Evolutionary conservation across 2,797 vertebrate genomes (phyloP), one percentile per base, ranked within the genome.

Genomic region (Zalophus californianus): DNA sequence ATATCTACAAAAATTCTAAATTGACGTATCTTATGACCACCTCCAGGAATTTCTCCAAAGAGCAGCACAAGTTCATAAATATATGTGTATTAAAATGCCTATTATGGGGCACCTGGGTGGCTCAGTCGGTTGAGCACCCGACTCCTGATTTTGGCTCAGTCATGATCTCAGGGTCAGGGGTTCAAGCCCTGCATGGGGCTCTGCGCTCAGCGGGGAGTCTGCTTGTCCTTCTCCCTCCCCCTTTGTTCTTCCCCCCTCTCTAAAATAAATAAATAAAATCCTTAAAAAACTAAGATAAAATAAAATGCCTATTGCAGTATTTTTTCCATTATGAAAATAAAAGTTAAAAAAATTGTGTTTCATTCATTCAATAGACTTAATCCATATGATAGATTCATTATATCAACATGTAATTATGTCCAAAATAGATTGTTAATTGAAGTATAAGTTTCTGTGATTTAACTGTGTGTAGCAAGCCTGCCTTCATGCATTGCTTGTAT

Each of bases 1-100:
- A 54, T 29, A 79, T 58, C n/a, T 72, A 79, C 3, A 58, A 86
- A 79, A 96, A 52, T 85, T 92, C 38, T 60, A 86, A 90, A 72
- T 72, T 86, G 50, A 68, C 7, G 8, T 23, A 15, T 52, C 75
- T 92, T 86, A 54, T 25, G 32, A 75, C 32, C n/a, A 32, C 41
- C 85, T 97, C 25, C 27, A 83, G 66, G 58, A 82, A 84, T 64
- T 66, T 94, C 68, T 86, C 75, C 85, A 92, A 64, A 29, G 16
- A 95, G 68, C 38, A 83, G 60, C 79, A 77, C 38, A 95, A 84
- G n/a, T 54, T 68, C 32, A 68, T 32, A 73, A 92, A 70, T 58
- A 18, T 16, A 60, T 29, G 8, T 54, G 29, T 52, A 41, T 78
- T 44, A 52, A 44, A 93, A 78, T 56, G 38, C 85, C 35, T 89